phyloP scores from a whole-genome alignment of 2,888 invertebrate species.

The Hemaris fuciformis region DNA sequence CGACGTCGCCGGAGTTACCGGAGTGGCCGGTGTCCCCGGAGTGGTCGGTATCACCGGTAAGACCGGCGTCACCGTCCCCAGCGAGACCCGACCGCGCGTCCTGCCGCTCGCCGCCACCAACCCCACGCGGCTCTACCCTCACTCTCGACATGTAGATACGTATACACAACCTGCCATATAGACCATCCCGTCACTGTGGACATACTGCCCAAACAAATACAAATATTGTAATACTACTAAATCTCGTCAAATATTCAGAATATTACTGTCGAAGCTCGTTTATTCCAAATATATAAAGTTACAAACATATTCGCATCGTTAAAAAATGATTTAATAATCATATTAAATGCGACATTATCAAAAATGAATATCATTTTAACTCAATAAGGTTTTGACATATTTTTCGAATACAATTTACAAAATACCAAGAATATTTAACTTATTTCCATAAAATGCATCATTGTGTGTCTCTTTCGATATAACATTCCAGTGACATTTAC shows the following conservation, averaged over 20 bases:
- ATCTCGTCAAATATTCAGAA: not conserved
- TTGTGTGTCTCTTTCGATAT: not conserved
- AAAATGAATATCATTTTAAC: too few relatives aligned
- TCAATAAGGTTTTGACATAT: too few relatives aligned
- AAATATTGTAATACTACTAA: not conserved
- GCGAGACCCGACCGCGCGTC: slow-evolving; percentile 21
- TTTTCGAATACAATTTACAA: too few relatives aligned
- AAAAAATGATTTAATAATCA: too few relatives aligned
- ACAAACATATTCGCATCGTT: too few relatives aligned
- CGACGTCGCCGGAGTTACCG: not conserved
- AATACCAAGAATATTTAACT: too few relatives aligned
- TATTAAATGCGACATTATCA: too few relatives aligned
- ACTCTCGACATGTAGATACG: not conserved
- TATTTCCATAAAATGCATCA: too few relatives aligned
- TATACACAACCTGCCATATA: not conserved
- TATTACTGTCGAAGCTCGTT: too few relatives aligned
- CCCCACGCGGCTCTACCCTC: not conserved
- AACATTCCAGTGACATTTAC: not conserved
- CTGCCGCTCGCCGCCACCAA: not conserved
- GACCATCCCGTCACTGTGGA: not conserved
- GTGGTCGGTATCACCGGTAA: too few relatives aligned
- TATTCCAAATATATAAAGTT: too few relatives aligned
- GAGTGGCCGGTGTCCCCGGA: not conserved
- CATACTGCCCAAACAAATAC: not conserved
- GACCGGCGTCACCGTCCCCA: not conserved